A percentile compares a stretch with the other conserved stretches of the same genome.
Evolutionary conservation across 2,113 vertebrate genomes (phyloP).

Genomic region (Callipepla californica): DNA sequence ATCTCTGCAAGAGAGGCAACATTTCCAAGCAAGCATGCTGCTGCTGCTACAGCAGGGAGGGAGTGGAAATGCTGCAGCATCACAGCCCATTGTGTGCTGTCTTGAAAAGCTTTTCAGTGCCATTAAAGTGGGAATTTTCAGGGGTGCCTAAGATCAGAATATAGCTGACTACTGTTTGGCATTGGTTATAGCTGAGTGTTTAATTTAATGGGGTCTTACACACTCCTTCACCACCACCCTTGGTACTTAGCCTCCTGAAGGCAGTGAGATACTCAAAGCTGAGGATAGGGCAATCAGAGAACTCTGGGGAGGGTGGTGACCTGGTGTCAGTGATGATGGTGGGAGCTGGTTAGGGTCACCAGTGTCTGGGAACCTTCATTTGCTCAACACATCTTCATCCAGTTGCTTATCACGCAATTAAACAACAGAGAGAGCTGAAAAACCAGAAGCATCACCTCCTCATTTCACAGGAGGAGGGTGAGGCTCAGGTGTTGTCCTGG

Average conservation of each 20-base stretch:
- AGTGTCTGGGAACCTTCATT: not conserved
- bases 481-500: not conserved
- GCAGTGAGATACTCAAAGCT: not conserved
- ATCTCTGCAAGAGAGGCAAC: constrained; percentile 33
- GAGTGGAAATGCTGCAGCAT: not conserved
- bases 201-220: not conserved
- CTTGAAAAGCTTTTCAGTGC: not conserved
- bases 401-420: not conserved
- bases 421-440: not conserved
- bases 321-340: not conserved
- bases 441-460: not conserved
- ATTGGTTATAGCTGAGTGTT: not conserved
- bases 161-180: not conserved
- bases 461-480: not conserved
- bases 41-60: not conserved
- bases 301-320: not conserved
- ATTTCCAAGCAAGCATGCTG: not conserved
- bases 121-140: not conserved
- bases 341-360: not conserved
- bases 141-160: not conserved
- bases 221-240: not conserved
- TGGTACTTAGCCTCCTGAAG: not conserved
- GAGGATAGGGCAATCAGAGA: not conserved
- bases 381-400: not conserved
- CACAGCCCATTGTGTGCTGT: not conserved